These are phyloP conservation scores for Poeciliopsis gracilis DNA, from an alignment of 2,797 vertebrate species.

Conservation along the genomic window DNA sequence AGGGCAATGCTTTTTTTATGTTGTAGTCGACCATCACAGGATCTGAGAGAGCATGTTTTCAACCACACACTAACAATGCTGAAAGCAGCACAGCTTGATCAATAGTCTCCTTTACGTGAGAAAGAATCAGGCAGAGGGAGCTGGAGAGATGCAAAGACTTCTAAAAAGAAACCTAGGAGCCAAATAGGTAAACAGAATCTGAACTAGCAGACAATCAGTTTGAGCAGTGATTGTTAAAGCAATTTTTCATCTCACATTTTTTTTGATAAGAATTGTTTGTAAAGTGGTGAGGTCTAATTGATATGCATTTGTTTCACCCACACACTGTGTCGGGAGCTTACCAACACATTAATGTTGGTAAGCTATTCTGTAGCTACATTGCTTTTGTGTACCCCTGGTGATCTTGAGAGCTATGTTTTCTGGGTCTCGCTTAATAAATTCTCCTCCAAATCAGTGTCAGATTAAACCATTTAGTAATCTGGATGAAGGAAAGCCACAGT, in stretches of 20 bases:
- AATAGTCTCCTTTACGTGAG: slow-evolving; percentile 1
- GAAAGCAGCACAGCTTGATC: slow-evolving; percentile 31
- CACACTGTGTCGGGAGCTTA: no score
- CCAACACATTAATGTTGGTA: no score
- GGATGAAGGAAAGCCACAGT: not conserved
- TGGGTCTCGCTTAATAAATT: not conserved
- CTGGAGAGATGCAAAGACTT: not conserved
- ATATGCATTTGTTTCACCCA: no score
- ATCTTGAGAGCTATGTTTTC: not conserved
- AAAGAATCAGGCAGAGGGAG: not conserved
- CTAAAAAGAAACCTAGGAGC: not conserved
- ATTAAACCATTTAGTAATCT: not conserved
- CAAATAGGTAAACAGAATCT: not conserved
- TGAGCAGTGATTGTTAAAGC: not conserved
- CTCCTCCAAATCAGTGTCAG: not conserved
- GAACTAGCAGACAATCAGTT: not conserved
- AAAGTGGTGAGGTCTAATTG: no score
- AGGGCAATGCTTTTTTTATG: slow-evolving; percentile 10
- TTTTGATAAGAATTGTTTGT: not conserved
- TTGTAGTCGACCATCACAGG: slow-evolving; percentile 7
- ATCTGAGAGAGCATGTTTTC: slow-evolving; percentile 18
- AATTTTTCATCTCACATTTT: not conserved
- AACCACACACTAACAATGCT: slow-evolving; percentile 19
- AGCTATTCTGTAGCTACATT: no score
- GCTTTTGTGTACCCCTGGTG: not conserved